Base-by-base conservation (phyloP, 2,113 vertebrate species). In the Scolopax mira region DNA sequence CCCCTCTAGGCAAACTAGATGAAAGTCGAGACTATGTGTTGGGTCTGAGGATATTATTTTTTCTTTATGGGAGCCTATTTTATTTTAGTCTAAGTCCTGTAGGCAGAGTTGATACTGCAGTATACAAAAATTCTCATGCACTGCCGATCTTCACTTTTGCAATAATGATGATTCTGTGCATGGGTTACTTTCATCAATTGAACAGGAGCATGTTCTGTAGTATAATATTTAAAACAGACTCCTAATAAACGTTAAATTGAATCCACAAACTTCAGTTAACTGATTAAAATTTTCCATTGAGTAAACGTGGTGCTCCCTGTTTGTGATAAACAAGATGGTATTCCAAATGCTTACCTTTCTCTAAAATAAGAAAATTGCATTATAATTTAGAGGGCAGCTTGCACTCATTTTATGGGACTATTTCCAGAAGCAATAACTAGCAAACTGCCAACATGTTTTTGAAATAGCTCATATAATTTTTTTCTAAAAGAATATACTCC, bases 331-430 rank as follows among this genome's bases (percentile, higher is more conserved):
- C 71, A 91, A 70, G 70, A 80, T 88, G 71, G 15, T 52, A 78
- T 88, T 93, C 82, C 39, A 87, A 91, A 80, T 69, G 14, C 62
- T 96, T 83, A 89, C 70, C 54, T 97, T 72, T 75, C 49, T 79
- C 67, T 91, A 80, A 94, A 95, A 90, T 84, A 85, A 94, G 66
- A 89, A 95, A 92, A 95, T 93, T 89, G 27, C 37, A 77, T 90
- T 96, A 58, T 85, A 90, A 94, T 96, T 92, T 92, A 96, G 69
- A 92, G 81, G 75, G 55, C n/a, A 91, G 67, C 79, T 95, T 95
- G 51, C 70, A 85, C 10, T 88, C 28, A 27, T 90, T 94, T 97
- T 81, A 91, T 89, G 69, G 55, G 57, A 89, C 87, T 86, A 65
- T 93, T 95, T 96, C 80, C 74, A 92, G 84, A 94, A 91, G 23